Base-by-base conservation (phyloP, 2,888 invertebrate species). In the Ligdia adustata region DNA sequence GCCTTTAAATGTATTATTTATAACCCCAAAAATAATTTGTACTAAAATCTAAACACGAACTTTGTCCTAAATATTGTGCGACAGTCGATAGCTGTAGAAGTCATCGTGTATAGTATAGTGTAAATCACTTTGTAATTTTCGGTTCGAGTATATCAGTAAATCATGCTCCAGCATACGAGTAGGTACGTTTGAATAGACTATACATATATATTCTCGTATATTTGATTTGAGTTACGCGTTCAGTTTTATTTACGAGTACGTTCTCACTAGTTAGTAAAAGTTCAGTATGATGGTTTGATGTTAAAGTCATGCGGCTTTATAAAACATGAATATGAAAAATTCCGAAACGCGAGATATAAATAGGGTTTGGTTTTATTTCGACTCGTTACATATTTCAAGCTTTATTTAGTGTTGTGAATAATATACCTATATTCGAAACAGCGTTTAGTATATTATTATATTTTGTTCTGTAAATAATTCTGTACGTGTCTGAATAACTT, bases 211-310 rank as follows among this genome's bases (percentile, higher is more conserved):
- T 18, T 7, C 9, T 29, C 14, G 14, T 32, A 43, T 28, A 28
- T 42, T 42, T 20, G 28, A 28, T 42, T 42, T 20, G 28, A 26
- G 27, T 43, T 22, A 28, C 22, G 24, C 42, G 18, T 22, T 28
- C 22, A 29, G 42, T 16, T 43, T 20, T 43, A 35, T 43, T 43
- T 43, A 43, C 34, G 42, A 43, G 27, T 15, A 9, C 14, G 32
- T 16, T 33, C 18, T 33, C 33, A 24, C 24, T 43, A 34, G 42
- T 43, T 29, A 20, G 34, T 34, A 43, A 43, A 43, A 33, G 9
- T 40, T 40, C 14, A 11, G 26, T 41, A n/a, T 13, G 20, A 20
- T 33, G 16, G 33, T 28, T 27, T 28, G 34, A 18, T 28, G 33
- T 15, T 40, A 40, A n/a, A 31, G 24, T 24, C 22, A 24, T 9